Percentiles rank a stretch among this genome's conserved stretches.
These are phyloP conservation scores for Umimayanthus chanpuru DNA, from an alignment of 92 coral and sea anemone genomes.

Conservation along the genomic window DNA sequence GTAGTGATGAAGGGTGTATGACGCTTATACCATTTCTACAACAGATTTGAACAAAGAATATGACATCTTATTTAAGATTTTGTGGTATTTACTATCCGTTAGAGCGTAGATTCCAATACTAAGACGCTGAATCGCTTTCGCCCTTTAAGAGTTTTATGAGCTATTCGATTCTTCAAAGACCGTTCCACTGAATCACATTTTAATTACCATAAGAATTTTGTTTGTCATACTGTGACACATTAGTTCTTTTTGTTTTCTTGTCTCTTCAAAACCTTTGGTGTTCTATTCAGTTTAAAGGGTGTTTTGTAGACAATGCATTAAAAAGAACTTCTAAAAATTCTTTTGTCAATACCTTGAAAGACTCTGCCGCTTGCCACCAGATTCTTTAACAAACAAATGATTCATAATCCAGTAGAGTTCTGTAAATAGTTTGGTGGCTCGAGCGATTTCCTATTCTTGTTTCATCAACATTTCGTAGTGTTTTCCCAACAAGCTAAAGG, in stretches of 20 bases:
- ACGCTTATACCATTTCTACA: not conserved
- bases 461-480: conserved; percentile 20
- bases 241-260: conserved; percentile 4
- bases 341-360: conserved; percentile 13
- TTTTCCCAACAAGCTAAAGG: not conserved
- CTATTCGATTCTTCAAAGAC: not conserved
- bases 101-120: conserved; percentile 4
- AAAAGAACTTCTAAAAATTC: conserved; percentile 27
- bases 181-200: not conserved
- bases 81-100: not conserved
- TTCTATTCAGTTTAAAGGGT: conserved; percentile 37
- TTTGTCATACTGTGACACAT: conserved; percentile 10
- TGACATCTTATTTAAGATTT: not conserved
- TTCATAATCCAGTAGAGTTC: not conserved
- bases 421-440: conserved; percentile 29
- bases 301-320: conserved; percentile 8
- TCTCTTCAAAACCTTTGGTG: conserved; percentile 32
- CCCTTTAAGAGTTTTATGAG: not conserved
- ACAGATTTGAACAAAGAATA: not conserved
- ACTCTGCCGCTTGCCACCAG: conserved; percentile 14
- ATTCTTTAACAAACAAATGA: conserved; percentile 14
- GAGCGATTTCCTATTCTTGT: not conserved
- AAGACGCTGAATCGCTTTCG: not conserved
- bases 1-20: not conserved
- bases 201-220: conserved; percentile 18